Conservation (phyloP, 2,797 vertebrate species). For the Sebastes oblongus region DNA sequence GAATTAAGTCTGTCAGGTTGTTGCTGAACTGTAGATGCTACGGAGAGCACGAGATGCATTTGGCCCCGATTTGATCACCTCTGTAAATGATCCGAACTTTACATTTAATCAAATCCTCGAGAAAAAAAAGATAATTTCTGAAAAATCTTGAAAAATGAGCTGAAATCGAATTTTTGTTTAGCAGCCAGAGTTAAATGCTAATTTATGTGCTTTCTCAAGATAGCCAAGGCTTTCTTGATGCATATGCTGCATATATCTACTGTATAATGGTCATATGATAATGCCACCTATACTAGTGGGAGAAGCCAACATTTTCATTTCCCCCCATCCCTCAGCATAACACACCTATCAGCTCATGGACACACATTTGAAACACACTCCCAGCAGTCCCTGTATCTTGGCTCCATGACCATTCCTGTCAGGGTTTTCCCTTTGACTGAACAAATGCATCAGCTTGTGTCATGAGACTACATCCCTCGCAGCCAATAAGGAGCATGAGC, state of each 20-base stretch:
- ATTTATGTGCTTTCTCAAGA: slow-evolving; percentile 6
- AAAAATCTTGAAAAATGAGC: slow-evolving; percentile 5
- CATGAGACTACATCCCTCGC: slow-evolving; percentile 73
- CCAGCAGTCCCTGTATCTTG: slow-evolving; percentile 69
- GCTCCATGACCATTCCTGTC: slow-evolving; percentile 74
- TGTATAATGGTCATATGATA: slow-evolving; percentile 53
- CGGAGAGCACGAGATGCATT: background rate
- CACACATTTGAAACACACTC: slow-evolving; percentile 72
- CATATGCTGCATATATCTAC: slow-evolving; percentile 34
- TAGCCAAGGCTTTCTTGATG: background rate
- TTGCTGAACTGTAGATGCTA: slow-evolving; percentile 46
- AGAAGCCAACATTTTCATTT: slow-evolving; percentile 49
- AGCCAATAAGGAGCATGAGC: slow-evolving; percentile 66
- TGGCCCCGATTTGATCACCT: background rate
- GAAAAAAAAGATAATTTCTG: background rate
- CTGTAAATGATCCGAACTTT: background rate
- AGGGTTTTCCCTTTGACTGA: slow-evolving; percentile 72
- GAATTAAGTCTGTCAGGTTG: slow-evolving; percentile 77
- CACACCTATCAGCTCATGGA: slow-evolving; percentile 72
- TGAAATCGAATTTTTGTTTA: background rate
- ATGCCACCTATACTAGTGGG: slow-evolving; percentile 33
- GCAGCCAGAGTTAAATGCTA: background rate
- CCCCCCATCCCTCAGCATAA: slow-evolving; percentile 45
- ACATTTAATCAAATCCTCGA: background rate
- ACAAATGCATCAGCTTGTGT: slow-evolving; percentile 77